Base-by-base conservation (phyloP, 2,888 invertebrate species). In the Zaprionus obscuricornis region DNA sequence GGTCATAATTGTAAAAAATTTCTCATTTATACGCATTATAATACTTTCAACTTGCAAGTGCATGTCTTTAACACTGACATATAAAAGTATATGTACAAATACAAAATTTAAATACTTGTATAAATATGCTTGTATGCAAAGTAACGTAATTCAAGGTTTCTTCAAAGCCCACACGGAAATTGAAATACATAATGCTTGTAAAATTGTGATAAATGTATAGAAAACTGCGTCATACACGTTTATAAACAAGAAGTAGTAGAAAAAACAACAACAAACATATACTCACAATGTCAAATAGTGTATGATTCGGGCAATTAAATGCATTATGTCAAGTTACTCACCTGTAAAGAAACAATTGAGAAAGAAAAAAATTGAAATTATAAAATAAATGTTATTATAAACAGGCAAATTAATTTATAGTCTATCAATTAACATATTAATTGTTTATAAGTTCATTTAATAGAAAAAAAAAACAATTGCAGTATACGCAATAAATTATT, bases 261-360 rank as follows among this genome's bases (percentile, higher is more conserved):
- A n/a, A n/a, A 50, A 50, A 34, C 2, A 49, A 16, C 42, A 26
- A 18, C 26, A 34, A 1, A 45, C 10, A 22, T 18, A 56, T 64
- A 76, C 66, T 71, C 57, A 62, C 71, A 20, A 7, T 26, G 46
- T 18, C 13, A 24, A 11, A 37, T 31, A 17, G 36, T 33, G 49
- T 27, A 37, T 24, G n/a, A 47, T 31, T n/a, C 13, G 31, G 26
- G 31, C 66, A 62, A 73, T 76, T 73, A 73, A 69, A 64, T 51
- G 57, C 71, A 74, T 66, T 60, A 49, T 49, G 60, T 52, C 60
- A 65, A 68, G 62, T 73, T 57, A 87, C 86, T 86, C 76, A 87
- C 86, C 86, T 86, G 85, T 36, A 87, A 86, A 47, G 58, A 72
- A 37, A 58, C 37, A 34, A 62, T 22, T 47, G 36, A 49, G 54